Evolutionary conservation across 2,113 vertebrate genomes (phyloP), one percentile per base, ranked within the genome.

Genomic region (Peucedramus taeniatus): DNA sequence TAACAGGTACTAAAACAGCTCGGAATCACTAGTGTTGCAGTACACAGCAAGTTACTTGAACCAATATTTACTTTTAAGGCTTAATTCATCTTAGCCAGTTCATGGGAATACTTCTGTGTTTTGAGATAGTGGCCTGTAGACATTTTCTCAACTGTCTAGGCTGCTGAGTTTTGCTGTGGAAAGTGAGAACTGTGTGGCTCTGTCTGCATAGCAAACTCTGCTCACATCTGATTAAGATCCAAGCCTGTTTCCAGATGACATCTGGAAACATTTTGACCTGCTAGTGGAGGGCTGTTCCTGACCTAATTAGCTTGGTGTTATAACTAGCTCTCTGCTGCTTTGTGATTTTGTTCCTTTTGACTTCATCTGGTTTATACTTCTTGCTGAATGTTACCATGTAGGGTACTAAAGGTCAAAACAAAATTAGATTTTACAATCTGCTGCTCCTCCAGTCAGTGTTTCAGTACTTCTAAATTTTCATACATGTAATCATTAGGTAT

Each of bases 241-340:
- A 44, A 85, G 66, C 71, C 37, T 70, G 63, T 83, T 83, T 76
- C 63, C 63, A 76, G 66, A 54, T 77, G 83, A 77, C 66, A 72
- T 83, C 82, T 94, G 85, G 92, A 86, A 96, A 76, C 50, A 51
- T 47, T 93, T 87, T 5, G 71, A 80, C 60, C 83, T 87, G 50
- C 54, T 83, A 42, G 51, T 66, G 65, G 60, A 82, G 27, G 33
- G 42, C 88, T 83, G 13, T 83, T 93, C 23, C 49, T 89, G 86
- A 70, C 63, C 86, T 89, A 92, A 90, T 95, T 86, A 94, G 50
- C 59, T 74, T 3, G 28, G 37, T 3, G 4, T 68, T 90, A 8
- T 8, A 85, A 50, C 61, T 33, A 68, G 31, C 40, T 26, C 68
- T 91, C 44, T 66, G 35, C 69, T 82, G 53, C 77, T 79, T 66